These are phyloP conservation scores for Solenopsis invicta DNA, from an alignment of 1,140 invertebrate species.

Conservation along the genomic window DNA sequence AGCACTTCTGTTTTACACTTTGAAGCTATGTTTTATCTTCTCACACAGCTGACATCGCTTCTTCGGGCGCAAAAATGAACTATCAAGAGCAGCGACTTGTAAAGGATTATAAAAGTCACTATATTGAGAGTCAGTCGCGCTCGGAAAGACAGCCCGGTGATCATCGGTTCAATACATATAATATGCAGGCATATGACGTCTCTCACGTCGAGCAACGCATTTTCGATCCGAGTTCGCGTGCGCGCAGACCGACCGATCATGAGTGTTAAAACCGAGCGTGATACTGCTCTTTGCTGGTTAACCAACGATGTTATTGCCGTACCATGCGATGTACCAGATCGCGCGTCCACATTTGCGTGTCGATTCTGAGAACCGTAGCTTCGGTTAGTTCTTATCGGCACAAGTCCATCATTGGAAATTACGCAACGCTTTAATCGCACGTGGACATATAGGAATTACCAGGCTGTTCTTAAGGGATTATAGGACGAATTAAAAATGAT, in stretches of 20 bases:
- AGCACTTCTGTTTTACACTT: background rate
- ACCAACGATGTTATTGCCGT: slow-evolving; percentile 67
- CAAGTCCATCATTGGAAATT: background rate
- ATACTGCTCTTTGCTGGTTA: slow-evolving; percentile 72
- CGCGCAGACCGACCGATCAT: slow-evolving; percentile 49
- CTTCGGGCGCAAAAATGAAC: background rate
- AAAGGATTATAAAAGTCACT: background rate
- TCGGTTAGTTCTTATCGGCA: background rate
- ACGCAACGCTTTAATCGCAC: slow-evolving; percentile 15
- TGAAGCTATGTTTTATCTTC: background rate
- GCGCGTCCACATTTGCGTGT: slow-evolving; percentile 38
- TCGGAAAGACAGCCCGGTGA: background rate
- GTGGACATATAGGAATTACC: background rate
- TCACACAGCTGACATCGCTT: background rate
- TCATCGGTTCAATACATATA: slow-evolving; percentile 59
- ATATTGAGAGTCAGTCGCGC: background rate
- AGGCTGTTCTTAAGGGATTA: background rate
- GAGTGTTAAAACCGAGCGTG: slow-evolving; percentile 74
- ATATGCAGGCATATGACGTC: slow-evolving; percentile 68
- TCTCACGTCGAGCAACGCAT: slow-evolving; percentile 42
- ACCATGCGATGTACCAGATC: slow-evolving; percentile 68
- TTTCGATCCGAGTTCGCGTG: slow-evolving; percentile 71
- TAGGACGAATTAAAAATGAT: too few relatives aligned
- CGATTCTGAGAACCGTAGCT: slow-evolving; percentile 1
- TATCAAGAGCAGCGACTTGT: background rate